phyloP scores from a whole-genome alignment of 2,797 vertebrate genomes.

The Pseudocheirus occidentalis region DNA sequence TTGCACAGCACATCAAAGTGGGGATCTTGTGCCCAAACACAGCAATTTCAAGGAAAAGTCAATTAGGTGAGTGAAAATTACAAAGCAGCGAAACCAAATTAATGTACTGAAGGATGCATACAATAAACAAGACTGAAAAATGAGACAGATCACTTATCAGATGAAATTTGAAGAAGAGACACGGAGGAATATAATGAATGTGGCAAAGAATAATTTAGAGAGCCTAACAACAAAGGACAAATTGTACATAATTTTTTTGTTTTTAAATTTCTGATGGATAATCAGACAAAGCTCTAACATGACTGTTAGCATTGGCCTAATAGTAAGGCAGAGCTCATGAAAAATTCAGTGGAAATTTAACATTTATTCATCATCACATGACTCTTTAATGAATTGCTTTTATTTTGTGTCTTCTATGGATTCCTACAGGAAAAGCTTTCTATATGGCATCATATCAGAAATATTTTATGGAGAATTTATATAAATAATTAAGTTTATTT shows the following conservation, averaged over 20 bases:
- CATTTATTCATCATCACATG: constrained; percentile 38
- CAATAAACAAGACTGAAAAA: constrained; percentile 16
- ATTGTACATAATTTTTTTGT: neutral
- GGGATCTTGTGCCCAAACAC: constrained; percentile 30
- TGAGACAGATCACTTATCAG: constrained; percentile 3
- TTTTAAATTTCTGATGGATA: constrained; percentile 34
- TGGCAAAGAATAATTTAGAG: constrained; percentile 2
- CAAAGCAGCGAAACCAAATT: constrained; percentile 41
- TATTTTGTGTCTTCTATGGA: constrained; percentile 51
- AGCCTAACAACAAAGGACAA: neutral
- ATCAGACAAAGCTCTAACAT: constrained; percentile 44
- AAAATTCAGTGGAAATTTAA: constrained; percentile 63
- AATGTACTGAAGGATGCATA: constrained; percentile 8
- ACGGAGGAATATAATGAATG: constrained; percentile 26
- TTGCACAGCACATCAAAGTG: constrained; percentile 42
- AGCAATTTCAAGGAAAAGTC: constrained; percentile 7
- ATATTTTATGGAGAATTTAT: constrained; percentile 54
- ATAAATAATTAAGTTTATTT: constrained; percentile 53
- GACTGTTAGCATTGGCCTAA: constrained; percentile 58
- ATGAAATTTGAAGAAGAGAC: constrained; percentile 30
- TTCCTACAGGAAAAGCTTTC: constrained; percentile 23
- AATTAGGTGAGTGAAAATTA: constrained; percentile 60
- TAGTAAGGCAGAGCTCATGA: constrained; percentile 71
- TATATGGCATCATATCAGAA: constrained; percentile 14
- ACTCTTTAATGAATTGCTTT: constrained; percentile 51